Conservation (phyloP, 2,113 vertebrate species). For the Plecturocebus donacophilus region DNA sequence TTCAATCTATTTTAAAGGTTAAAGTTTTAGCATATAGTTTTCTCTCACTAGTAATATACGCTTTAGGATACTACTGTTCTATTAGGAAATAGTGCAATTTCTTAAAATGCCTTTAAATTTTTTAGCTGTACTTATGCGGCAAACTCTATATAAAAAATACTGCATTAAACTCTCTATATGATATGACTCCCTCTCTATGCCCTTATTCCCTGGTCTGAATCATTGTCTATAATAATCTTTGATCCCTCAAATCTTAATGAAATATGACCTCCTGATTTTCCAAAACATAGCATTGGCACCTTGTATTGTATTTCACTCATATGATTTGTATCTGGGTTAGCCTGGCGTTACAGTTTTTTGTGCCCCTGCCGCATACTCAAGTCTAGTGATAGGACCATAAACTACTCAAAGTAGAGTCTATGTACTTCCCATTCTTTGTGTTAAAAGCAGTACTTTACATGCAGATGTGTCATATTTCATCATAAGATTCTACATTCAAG, state of each 20-base stretch:
- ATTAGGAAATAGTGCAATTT: background rate
- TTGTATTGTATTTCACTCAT: background rate
- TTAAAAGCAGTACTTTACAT: background rate
- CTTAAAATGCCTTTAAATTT: background rate
- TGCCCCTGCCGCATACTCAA: background rate
- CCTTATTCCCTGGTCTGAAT: background rate
- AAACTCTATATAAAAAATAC: background rate
- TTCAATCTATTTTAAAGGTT: background rate
- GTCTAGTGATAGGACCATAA: background rate
- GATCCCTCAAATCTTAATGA: background rate
- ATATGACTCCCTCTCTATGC: background rate
- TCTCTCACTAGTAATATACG: background rate
- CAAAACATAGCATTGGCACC: background rate
- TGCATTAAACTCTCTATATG: background rate
- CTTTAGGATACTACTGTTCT: background rate
- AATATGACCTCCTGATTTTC: background rate
- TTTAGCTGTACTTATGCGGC: background rate
- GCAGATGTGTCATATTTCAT: background rate
- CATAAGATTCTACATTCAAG: background rate
- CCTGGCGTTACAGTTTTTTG: background rate
- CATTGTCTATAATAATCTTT: background rate
- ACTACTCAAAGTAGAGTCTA: background rate
- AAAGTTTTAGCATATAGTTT: background rate
- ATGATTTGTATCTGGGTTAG: background rate
- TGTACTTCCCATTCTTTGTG: background rate